Base-by-base conservation (phyloP, 2,797 vertebrate species). In the Limnodromus scolopaceus region DNA sequence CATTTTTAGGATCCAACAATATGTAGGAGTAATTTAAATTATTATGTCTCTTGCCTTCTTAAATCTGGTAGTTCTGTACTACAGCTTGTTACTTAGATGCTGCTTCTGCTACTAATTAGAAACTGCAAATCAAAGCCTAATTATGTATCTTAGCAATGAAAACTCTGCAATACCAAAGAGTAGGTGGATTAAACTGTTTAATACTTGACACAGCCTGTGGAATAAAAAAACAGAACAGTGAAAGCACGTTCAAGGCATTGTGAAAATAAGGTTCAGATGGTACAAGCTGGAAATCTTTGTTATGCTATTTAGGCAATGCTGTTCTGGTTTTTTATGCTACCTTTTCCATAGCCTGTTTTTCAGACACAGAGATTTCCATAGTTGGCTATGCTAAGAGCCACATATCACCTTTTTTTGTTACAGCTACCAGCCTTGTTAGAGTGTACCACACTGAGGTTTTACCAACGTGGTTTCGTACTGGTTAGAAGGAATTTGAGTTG, bases 41-140 rank as follows among this genome's bases (percentile, higher is more conserved):
- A 90, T 61, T 92, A 70, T 89, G 41, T 18, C 3, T 91, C 85
- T 95, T 30, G 13, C 38, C 61, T 79, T 27, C 72, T 92, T 89
- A 93, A 74, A 87, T 89, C 80, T 96, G 75, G 38, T 86, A 63
- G 45, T 46, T 92, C 68, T 93, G 49, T 90, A 89, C 68, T 94
- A 81, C 61, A 95, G 78, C 93, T 92, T 89, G 84, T 89, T 84
- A 60, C 64, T 91, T 92, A 71, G 64, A 77, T 92, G 58, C 36
- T 93, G 38, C 84, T 72, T 93, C 77, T 84, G 51, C 57, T 96
- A 16, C 89, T 93, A 96, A 97, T 97, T 97, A 96, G 90, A 93
- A 95, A 94, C 66, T 36, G 69, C 83, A 93, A 89, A 93, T 93
- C 80, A 95, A 79, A 93, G 41, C 58, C 36, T 89, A 93, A 96